A percentile compares a stretch with the other conserved stretches of the same genome.
Conservation (phyloP, 2,888 invertebrate species). For the Macrosiphum euphorbiae region DNA sequence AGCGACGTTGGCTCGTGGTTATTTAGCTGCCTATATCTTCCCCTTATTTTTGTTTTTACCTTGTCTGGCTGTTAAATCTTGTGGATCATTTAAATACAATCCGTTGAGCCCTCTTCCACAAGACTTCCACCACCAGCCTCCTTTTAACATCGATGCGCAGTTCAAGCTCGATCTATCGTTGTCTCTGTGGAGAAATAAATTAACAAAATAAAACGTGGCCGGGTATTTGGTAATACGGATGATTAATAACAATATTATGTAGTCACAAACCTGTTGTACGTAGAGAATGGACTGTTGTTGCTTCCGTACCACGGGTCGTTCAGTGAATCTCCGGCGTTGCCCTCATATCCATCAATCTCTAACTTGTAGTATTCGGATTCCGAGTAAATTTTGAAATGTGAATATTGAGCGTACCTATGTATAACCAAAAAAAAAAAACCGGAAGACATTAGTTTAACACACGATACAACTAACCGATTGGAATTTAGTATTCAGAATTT, state of each 20-base stretch:
- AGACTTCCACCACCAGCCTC: constrained; percentile 97
- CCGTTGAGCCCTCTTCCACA: constrained; percentile 92
- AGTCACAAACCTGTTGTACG: constrained; percentile 83
- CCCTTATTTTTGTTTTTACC: constrained; percentile 72
- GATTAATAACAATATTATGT: not conserved
- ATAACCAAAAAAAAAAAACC: constrained; percentile 56
- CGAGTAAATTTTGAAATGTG: constrained; percentile 92
- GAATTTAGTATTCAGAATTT: not conserved
- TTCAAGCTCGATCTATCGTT: constrained; percentile 92
- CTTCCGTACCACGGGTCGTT: constrained; percentile 96
- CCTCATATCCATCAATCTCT: constrained; percentile 92
- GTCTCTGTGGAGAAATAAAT: constrained; percentile 76
- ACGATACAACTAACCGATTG: not conserved
- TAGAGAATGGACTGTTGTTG: constrained; percentile 93
- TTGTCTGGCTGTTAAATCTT: constrained; percentile 90
- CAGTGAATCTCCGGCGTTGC: constrained; percentile 90
- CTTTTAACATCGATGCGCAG: constrained; percentile 93
- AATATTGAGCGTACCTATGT: constrained; percentile 87
- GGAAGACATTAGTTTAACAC: not conserved
- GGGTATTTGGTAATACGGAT: not conserved
- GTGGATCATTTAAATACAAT: constrained; percentile 88
- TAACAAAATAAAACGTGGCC: not conserved
- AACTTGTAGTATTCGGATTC: constrained; percentile 92
- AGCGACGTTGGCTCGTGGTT: not conserved
- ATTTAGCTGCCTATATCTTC: constrained; percentile 31